Percentiles rank a stretch among this genome's conserved stretches.
phyloP scores from a whole-genome alignment of 2,888 invertebrate genomes.

The Papilio demoleus region DNA sequence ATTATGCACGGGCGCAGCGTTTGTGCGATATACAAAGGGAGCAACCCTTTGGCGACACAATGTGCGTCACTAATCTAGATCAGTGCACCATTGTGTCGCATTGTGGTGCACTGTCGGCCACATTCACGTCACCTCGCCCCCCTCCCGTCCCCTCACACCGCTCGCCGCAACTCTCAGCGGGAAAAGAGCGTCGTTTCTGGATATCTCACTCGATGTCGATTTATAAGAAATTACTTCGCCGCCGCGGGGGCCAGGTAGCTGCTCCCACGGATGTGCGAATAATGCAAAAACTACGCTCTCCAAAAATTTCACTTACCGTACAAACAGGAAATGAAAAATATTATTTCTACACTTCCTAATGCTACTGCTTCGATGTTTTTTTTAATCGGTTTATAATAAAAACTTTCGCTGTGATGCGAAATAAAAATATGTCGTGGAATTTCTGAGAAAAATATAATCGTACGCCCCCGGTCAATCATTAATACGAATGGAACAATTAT shows the following conservation, averaged over 20 bases:
- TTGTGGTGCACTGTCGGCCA: slow-evolving; percentile 47
- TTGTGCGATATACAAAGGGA: slow-evolving; percentile 66
- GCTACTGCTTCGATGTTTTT: slow-evolving; percentile 54
- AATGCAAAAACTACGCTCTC: slow-evolving; percentile 72
- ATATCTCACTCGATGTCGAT: slow-evolving; percentile 83
- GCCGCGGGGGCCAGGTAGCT: slow-evolving; percentile 77
- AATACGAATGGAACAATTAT: slow-evolving; percentile 69
- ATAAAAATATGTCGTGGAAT: slow-evolving; percentile 56
- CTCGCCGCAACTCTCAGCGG: slow-evolving; percentile 49
- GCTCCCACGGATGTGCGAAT: slow-evolving; percentile 75
- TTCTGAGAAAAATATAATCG: slow-evolving; percentile 55
- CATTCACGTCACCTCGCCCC: slow-evolving; percentile 49
- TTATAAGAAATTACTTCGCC: slow-evolving; percentile 79
- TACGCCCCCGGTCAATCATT: slow-evolving; percentile 60
- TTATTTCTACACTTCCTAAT: slow-evolving; percentile 70
- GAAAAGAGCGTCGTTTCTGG: slow-evolving; percentile 64
- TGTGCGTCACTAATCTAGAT: slow-evolving; percentile 83
- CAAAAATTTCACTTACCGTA: slow-evolving; percentile 61
- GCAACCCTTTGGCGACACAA: slow-evolving; percentile 83
- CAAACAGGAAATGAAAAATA: slow-evolving; percentile 81
- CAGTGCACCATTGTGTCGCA: slow-evolving; percentile 76
- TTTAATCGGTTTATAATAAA: slow-evolving; percentile 49
- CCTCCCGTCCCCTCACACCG: slow-evolving; percentile 50
- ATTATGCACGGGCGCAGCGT: slow-evolving; percentile 67
- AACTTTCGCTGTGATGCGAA: slow-evolving; percentile 57